A percentile compares a stretch with the other conserved stretches of the same genome.
Conservation (phyloP, 2,113 vertebrate genomes). For the Empidonax traillii region DNA sequence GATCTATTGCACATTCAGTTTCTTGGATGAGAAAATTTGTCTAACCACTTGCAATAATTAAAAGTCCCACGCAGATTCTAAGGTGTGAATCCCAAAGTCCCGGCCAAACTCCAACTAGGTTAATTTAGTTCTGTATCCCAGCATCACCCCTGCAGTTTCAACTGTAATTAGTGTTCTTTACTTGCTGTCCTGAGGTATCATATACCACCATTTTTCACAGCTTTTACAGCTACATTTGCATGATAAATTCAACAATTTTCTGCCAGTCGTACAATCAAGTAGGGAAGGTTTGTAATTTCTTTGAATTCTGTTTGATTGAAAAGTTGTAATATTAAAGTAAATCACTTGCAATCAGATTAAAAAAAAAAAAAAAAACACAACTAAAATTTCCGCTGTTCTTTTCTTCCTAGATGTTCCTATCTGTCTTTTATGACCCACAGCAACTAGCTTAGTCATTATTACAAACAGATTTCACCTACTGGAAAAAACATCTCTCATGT, state of each 20-base stretch:
- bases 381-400: neutral
- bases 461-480: neutral
- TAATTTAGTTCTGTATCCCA: neutral
- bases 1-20: neutral
- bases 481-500: neutral
- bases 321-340: neutral
- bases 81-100: neutral
- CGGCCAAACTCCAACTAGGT: neutral
- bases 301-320: slow-evolving; percentile 18
- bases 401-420: neutral
- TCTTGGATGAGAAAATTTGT: neutral
- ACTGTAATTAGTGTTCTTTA: neutral
- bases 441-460: neutral
- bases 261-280: neutral
- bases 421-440: neutral
- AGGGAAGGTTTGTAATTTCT: neutral
- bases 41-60: neutral
- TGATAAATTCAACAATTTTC: slow-evolving; percentile 8
- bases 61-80: neutral
- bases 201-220: neutral
- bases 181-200: neutral
- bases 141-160: neutral
- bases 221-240: neutral
- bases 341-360: neutral
- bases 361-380: neutral